Base-by-base conservation (phyloP, 2,113 vertebrate species). In the Psittacara wagleri region DNA sequence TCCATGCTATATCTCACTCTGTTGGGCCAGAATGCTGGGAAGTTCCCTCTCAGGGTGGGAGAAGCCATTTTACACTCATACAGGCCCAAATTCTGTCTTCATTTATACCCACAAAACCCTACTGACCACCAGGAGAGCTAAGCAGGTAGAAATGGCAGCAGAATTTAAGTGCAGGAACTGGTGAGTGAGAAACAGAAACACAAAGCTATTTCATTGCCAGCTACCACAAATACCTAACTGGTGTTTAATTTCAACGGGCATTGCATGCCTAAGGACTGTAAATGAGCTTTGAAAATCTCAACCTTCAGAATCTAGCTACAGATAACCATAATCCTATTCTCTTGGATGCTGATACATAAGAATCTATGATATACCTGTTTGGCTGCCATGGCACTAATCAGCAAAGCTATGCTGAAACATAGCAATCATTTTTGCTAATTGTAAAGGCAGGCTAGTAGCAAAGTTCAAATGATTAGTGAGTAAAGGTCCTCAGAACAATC, bases 401-500 rank as follows among this genome's bases (percentile, higher is more conserved):
- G 93, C 90, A 95, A 78, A 96, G 96, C 94, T 77, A 94, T 81
- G 66, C 73, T 91, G 94, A 90, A 96, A 92, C 75, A 94, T 81
- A 95, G 95, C 57, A 22, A 94, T 92, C 70, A 62, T 62, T 93
- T 94, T 82, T 96, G 89, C 94, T 97, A 85, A 93, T 90, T 92
- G 94, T 86, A 96, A 91, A 97, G 95, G 92, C 85, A 97, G 94
- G 88, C 94, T 93, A 95, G 91, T 90, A 96, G 90, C 84, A 96
- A 95, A 95, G 88, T 96, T 97, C 64, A 46, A 94, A 92, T 25
- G 77, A 95, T 83, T 83, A 93, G 70, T 69, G 79, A 92, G 49
- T 73, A 88, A 94, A 95, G 91, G 94, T 73, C 94, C 91, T 87
- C 86, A 91, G 85, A 97, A 46, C 84, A 96, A 95, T 80, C 90